Conservation (phyloP, 2,113 vertebrate genomes). For the Calonectris borealis region DNA sequence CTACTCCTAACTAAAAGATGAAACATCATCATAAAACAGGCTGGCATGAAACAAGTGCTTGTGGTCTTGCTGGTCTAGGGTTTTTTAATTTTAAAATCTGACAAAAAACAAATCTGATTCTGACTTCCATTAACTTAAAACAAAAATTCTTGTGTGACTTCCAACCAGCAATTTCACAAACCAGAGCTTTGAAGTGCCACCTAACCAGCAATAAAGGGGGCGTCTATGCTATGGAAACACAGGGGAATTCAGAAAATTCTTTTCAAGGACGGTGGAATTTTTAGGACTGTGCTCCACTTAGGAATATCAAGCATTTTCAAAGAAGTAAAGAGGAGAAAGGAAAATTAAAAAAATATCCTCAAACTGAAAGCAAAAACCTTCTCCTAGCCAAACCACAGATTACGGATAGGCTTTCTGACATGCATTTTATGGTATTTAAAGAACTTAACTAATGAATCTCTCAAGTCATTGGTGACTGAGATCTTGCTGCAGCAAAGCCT, state of each 20-base stretch:
- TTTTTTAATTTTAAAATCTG: slow-evolving; percentile 5
- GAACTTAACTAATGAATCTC: slow-evolving; percentile 30
- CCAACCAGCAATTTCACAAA: slow-evolving; percentile 25
- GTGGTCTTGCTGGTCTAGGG: background rate
- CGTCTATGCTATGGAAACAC: background rate
- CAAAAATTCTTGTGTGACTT: slow-evolving; percentile 24
- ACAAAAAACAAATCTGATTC: background rate
- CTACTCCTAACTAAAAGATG: background rate
- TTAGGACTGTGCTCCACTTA: slow-evolving; percentile 12
- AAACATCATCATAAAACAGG: background rate
- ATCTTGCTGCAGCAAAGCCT: slow-evolving; percentile 1
- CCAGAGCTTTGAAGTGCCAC: slow-evolving; percentile 31
- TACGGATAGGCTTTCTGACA: background rate
- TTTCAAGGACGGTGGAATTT: slow-evolving; percentile 40
- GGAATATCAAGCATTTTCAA: slow-evolving; percentile 20
- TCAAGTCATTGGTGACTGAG: background rate
- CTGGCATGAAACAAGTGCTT: slow-evolving; percentile 17
- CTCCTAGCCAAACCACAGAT: slow-evolving; percentile 10
- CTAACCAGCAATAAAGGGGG: slow-evolving; percentile 7
- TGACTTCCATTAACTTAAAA: slow-evolving; percentile 12
- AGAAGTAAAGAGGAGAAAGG: background rate
- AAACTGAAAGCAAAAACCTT: slow-evolving; percentile 32
- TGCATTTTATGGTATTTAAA: slow-evolving; percentile 14
- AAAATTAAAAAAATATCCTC: background rate
- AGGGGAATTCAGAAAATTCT: slow-evolving; percentile 14